Conservation (phyloP, 2,113 vertebrate species). For the Falco punctatus region DNA sequence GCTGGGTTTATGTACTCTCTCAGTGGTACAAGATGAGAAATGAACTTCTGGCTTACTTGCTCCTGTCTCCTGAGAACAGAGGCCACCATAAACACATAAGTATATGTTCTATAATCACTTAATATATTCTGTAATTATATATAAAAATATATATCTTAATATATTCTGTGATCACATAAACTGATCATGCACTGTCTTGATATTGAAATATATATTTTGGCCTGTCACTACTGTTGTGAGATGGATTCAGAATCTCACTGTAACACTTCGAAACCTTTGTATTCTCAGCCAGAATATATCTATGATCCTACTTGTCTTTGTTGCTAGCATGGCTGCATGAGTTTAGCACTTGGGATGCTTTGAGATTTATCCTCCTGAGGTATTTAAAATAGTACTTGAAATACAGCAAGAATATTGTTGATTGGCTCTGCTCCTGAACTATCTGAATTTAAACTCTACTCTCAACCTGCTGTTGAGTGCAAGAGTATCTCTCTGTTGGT, state of each 20-base stretch:
- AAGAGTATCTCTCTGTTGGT: neutral
- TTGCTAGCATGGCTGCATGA: neutral
- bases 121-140: too few species aligned
- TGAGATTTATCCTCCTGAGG: neutral
- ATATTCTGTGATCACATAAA: neutral
- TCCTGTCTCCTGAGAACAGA: neutral
- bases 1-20: neutral
- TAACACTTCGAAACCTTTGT: neutral
- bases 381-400: neutral
- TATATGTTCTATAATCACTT: neutral
- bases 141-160: neutral
- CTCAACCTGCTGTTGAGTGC: neutral
- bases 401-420: neutral
- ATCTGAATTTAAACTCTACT: neutral
- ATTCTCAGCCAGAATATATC: neutral
- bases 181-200: neutral
- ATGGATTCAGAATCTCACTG: neutral
- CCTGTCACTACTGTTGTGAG: neutral
- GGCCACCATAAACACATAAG: neutral
- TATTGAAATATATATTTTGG: neutral
- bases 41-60: neutral
- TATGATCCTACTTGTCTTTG: neutral
- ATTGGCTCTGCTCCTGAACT: neutral
- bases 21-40: neutral
- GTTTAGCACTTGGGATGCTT: neutral